Percentiles rank a stretch among this genome's conserved stretches.
phyloP scores from a whole-genome alignment of 2,888 invertebrate genomes.

The Andrena marginata region DNA sequence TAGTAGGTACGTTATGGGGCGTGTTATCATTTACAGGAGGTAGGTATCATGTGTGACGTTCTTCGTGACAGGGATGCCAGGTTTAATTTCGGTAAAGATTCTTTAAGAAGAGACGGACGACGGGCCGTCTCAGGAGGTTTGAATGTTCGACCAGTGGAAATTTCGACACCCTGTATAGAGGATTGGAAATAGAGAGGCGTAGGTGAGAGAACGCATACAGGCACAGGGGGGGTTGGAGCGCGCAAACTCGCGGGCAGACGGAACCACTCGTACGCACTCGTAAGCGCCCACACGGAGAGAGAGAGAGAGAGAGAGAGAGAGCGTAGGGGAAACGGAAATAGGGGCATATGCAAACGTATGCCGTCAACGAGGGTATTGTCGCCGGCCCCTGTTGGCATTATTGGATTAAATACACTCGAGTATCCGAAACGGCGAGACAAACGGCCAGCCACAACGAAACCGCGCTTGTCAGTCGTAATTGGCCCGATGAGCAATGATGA shows the following conservation, averaged over 20 bases:
- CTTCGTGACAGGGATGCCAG: too few relatives aligned
- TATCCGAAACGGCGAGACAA: conserved; percentile 58
- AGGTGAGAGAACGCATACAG: conserved; percentile 26
- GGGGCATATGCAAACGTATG: conserved; percentile 63
- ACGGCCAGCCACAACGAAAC: conserved; percentile 59
- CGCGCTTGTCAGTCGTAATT: conserved; percentile 60
- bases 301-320: background rate
- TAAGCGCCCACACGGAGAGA: conserved; percentile 29
- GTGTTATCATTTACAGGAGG: too few relatives aligned
- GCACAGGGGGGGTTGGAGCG: background rate
- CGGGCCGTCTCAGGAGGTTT: too few relatives aligned
- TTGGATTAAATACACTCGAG: conserved; percentile 67
- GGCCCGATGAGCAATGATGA: conserved; percentile 51
- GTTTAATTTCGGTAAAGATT: too few relatives aligned
- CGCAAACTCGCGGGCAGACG: conserved; percentile 55
- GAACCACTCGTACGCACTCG: conserved; percentile 61
- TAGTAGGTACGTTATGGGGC: too few relatives aligned
- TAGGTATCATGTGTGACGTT: too few relatives aligned
- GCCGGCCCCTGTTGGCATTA: conserved; percentile 56
- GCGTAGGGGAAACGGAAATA: conserved; percentile 58
- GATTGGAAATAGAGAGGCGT: background rate
- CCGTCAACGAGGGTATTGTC: conserved; percentile 65
- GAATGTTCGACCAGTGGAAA: background rate
- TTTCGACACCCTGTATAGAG: conserved; percentile 31
- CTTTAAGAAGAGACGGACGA: too few relatives aligned